phyloP scores from a whole-genome alignment of 2,888 invertebrate species.

The Ectemnius cavifrons region DNA sequence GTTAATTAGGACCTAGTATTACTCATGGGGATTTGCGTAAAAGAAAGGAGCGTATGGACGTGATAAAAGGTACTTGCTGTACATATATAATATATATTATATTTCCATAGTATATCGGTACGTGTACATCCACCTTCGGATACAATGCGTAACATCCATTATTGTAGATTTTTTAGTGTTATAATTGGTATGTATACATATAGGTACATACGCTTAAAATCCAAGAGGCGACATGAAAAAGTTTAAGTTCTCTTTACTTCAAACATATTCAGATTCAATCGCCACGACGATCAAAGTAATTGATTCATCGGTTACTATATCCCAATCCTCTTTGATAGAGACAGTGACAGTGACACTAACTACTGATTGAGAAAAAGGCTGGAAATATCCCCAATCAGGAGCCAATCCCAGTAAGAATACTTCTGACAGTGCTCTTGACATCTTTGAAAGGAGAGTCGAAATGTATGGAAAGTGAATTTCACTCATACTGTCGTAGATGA shows the following conservation, averaged over 20 bases:
- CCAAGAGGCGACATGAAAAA: conserved; percentile 37
- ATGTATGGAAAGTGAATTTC: not conserved
- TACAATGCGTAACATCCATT: conserved; percentile 65
- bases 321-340: not conserved
- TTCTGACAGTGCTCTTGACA: no score
- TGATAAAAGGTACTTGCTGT: conserved; percentile 31
- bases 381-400: not conserved
- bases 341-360: no score
- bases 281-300: no score
- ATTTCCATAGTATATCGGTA: conserved; percentile 67
- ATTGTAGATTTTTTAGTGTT: conserved; percentile 49
- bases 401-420: conserved; percentile 19
- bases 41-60: not conserved
- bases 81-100: conserved; percentile 60
- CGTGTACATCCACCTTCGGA: conserved; percentile 70
- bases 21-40: no score
- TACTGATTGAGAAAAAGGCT: no score
- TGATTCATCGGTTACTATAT: conserved; percentile 11
- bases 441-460: conserved; percentile 9
- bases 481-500: no score
- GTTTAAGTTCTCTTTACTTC: conserved; percentile 10
- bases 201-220: conserved; percentile 44
- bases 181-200: conserved; percentile 56
- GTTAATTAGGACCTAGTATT: no score
- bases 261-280: not conserved